Percentiles rank a stretch among this genome's conserved stretches.
Conservation (phyloP, 2,797 vertebrate genomes). For the Phrynocephalus vlangalii region DNA sequence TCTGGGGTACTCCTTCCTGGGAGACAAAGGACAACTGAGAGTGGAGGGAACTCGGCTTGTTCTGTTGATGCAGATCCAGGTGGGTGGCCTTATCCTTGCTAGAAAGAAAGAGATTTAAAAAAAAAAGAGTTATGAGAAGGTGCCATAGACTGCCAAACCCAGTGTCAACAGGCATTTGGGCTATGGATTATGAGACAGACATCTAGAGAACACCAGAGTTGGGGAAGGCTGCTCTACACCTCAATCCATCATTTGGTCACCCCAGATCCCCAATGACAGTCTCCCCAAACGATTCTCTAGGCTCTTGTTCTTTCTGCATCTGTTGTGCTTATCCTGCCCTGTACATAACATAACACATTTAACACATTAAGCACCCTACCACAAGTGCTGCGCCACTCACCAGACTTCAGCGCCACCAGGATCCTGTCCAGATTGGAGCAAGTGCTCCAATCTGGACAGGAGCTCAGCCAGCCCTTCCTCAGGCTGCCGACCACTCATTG, state of each 20-base stretch:
- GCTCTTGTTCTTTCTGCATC: neutral
- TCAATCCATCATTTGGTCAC: neutral
- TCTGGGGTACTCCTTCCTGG: constrained; percentile 16
- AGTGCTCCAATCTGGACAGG: too few species aligned
- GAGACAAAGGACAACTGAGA: constrained; percentile 56
- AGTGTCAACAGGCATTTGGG: neutral
- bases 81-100: constrained; percentile 67
- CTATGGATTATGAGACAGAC: neutral
- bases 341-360: too few species aligned
- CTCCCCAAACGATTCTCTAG: neutral
- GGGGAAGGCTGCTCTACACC: neutral
- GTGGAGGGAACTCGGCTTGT: constrained; percentile 69
- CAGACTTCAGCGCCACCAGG: too few species aligned
- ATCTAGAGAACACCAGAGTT: neutral
- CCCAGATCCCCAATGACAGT: neutral
- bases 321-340: neutral
- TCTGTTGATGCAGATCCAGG: constrained; percentile 62
- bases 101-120: neutral
- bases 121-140: neutral
- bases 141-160: neutral
- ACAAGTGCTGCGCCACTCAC: too few species aligned
- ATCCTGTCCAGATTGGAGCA: too few species aligned
- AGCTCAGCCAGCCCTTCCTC: too few species aligned
- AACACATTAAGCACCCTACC: too few species aligned
- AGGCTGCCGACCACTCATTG: too few species aligned